Base-by-base conservation (phyloP, 2,797 vertebrate genomes). In the Propithecus deckenii region DNA sequence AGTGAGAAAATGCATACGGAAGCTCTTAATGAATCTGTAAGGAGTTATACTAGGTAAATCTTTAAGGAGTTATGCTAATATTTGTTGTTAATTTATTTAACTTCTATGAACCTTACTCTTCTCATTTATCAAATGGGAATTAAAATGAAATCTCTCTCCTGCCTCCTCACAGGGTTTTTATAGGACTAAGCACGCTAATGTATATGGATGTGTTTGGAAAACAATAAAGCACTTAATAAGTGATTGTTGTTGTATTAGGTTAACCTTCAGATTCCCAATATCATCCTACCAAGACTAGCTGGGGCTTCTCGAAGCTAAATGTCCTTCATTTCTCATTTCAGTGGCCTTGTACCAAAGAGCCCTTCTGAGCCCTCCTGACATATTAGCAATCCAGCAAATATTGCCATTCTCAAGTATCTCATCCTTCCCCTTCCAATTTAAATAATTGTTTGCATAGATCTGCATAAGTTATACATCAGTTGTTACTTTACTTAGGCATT, bases 371-470 rank as follows among this genome's bases (percentile, higher is more conserved):
- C 35, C 5, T 3, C 38, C 83, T 88, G 59, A 84, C 48, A 89
- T 57, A 96, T 95, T 61, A 93, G 72, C 78, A 95, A 84, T 86
- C 78, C 50, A 46, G 8, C 85, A 94, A 97, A 95, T 65, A 81
- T 28, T 92, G 63, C 71, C 72, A 88, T 94, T 89, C 46, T 85
- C 32, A 5, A 81, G 28, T 75, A 59, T 48, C 72, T 89, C 35
- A 41, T 72, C 72, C 84, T 95, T 94, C 52, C 57, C 57, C 38
- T 78, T 94, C 57, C 57, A 93, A 96, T 96, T 97, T 97, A 96
- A 96, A 97, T 97, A 96, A 96, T 87, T 94, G 63, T 96, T 96
- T 94, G 91, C 95, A 97, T 96, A 96, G 67, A 96, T 97, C 94
- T 97, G 94, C 96, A 96, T 97, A 97, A 84, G 97, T 97, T 97